phyloP scores from a whole-genome alignment of 2,888 invertebrate genomes.

The Teleogryllus oceanicus region DNA sequence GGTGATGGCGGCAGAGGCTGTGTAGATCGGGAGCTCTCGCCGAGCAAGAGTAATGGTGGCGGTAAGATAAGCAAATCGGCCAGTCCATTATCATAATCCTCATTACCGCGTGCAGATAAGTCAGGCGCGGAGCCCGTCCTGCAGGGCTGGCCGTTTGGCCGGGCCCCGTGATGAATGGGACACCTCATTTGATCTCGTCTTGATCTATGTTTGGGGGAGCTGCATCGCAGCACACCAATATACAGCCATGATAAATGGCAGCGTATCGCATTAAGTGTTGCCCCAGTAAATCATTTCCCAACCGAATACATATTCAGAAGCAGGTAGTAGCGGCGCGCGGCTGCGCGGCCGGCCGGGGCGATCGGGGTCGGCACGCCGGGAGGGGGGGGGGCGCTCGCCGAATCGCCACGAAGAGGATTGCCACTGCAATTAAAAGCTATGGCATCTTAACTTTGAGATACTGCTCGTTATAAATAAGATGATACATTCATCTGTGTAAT shows the following conservation, averaged over 20 bases:
- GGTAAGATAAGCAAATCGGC: slow-evolving; percentile 10
- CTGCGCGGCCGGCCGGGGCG: not conserved
- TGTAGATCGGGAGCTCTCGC: not conserved
- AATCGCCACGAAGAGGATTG: too few species aligned
- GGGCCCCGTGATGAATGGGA: slow-evolving; percentile 23
- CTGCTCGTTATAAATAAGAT: too few species aligned
- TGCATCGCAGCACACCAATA: slow-evolving; percentile 23
- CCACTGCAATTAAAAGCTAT: too few species aligned
- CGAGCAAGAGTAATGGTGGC: not conserved
- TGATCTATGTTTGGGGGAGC: slow-evolving; percentile 25
- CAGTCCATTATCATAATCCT: slow-evolving; percentile 18
- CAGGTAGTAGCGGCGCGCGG: not conserved
- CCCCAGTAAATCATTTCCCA: slow-evolving; percentile 24
- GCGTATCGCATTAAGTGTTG: slow-evolving; percentile 21
- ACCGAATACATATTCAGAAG: slow-evolving; percentile 26
- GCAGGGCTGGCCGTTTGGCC: not conserved
- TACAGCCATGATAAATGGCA: slow-evolving; percentile 25
- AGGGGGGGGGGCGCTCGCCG: not conserved
- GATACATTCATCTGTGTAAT: too few species aligned
- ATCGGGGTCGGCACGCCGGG: not conserved
- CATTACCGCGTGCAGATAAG: slow-evolving; percentile 18
- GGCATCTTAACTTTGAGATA: too few species aligned
- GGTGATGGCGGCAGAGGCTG: not conserved
- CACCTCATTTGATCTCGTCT: slow-evolving; percentile 26
- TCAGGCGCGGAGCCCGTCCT: not conserved